phyloP scores from a whole-genome alignment of 2,888 invertebrate genomes.

The Tromatobia lineatoria region DNA sequence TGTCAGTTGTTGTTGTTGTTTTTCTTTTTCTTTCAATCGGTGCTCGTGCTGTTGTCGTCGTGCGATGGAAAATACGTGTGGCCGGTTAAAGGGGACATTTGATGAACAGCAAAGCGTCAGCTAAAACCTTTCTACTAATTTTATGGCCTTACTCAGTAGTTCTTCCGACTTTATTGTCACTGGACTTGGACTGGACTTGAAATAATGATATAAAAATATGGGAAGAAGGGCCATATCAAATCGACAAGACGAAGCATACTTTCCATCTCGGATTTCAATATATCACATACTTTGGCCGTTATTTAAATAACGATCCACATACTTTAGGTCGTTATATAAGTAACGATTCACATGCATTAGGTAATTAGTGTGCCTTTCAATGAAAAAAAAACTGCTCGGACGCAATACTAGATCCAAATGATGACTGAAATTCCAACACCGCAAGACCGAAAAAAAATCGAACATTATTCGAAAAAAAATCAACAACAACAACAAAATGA shows the following conservation, averaged over 20 bases:
- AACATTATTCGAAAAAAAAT: neutral
- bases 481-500: neutral
- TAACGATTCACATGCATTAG: constrained; percentile 22
- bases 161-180: constrained; percentile 49
- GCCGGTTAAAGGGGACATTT: neutral
- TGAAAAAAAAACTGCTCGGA: neutral
- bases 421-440: constrained; percentile 4
- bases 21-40: neutral
- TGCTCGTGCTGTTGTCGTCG: neutral
- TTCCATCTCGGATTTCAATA: neutral
- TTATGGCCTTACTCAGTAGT: neutral
- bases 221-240: neutral
- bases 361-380: constrained; percentile 11
- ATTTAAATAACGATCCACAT: constrained; percentile 15
- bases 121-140: neutral
- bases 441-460: no score
- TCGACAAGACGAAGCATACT: neutral
- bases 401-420: constrained; percentile 33
- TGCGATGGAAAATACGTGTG: neutral
- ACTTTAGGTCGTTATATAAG: constrained; percentile 22
- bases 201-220: neutral
- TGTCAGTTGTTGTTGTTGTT: neutral
- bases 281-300: neutral
- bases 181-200: constrained; percentile 31
- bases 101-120: neutral